Base-by-base conservation (phyloP, 2,888 invertebrate species). In the Matsumyia berberina region DNA sequence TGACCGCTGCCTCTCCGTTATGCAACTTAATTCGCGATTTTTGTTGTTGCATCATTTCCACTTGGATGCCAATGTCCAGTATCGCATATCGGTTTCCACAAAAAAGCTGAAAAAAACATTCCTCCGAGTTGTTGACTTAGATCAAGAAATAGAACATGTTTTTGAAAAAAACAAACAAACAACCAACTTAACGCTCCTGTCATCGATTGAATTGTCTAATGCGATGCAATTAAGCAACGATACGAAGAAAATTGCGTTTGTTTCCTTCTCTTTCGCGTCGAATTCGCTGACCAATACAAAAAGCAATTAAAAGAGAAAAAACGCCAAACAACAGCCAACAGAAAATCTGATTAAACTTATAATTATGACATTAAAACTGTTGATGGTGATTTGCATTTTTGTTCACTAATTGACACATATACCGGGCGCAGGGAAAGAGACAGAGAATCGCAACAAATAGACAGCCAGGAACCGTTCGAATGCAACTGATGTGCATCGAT, bases 401-500 rank as follows among this genome's bases (percentile, higher is more conserved):
- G 24, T 69, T 72, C 39, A 70, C 57, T 80, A 79, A 85, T 85
- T 85, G 74, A 79, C 74, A 85, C 53, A 79, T 74, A 85, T 70
- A 72, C 39, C n/a, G 5, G 42, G 53, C 12, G 35, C 57, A 42
- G 24, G 31, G 42, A n/a, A 62, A 24, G 49, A 5, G 57, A 79
- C 33, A 42, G 35, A 62, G 12, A 73, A 60, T 72, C 17, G 39
- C 44, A 29, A 37, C 44, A 57, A 46, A 35, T 31, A 78, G 29
- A 66, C 64, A 66, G 49, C 64, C 17, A 85, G 24, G 51, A 80
- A 85, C 85, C 85, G 85, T 85, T 85, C 46, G 80, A 80, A 85
- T 80, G 62, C 85, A 85, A 85, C 85, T 85, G 85, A 76, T 85
- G 85, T 85, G 85, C 85, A 85, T 85, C 85, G 85, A 80, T 85